Conservation (phyloP, 1,140 invertebrate genomes). For the Augochlora pura region DNA sequence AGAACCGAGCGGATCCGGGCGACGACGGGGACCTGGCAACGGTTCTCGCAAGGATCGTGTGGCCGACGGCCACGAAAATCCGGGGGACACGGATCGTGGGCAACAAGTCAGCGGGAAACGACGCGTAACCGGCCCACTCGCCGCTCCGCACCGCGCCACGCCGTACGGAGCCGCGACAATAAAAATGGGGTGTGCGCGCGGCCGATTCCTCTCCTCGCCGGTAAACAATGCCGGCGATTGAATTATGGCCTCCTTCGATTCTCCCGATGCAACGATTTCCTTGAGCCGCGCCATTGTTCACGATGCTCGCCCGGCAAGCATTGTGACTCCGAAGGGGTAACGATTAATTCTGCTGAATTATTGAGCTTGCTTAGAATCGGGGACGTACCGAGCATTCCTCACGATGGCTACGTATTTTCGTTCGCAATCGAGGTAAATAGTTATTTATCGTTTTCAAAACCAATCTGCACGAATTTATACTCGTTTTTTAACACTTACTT, state of each 20-base stretch:
- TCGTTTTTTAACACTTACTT: too few relatives aligned
- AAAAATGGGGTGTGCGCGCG: conserved; percentile 47
- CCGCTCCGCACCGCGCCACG: too few relatives aligned
- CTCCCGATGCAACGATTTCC: conserved; percentile 23
- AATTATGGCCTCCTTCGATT: conserved; percentile 38
- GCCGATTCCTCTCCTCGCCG: conserved; percentile 7
- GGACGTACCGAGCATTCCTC: too few relatives aligned
- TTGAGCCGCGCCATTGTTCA: neutral
- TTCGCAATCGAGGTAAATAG: too few relatives aligned
- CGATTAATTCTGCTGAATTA: too few relatives aligned
- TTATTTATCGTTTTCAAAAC: too few relatives aligned
- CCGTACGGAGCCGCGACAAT: conserved; percentile 55
- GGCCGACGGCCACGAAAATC: conserved; percentile 30
- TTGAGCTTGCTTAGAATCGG: too few relatives aligned
- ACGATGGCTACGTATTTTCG: too few relatives aligned
- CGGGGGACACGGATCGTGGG: conserved; percentile 63
- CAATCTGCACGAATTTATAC: too few relatives aligned
- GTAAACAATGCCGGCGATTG: conserved; percentile 40
- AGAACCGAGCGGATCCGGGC: conserved; percentile 52
- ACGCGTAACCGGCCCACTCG: conserved; percentile 56
- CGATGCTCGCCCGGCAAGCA: too few relatives aligned
- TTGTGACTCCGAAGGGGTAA: too few relatives aligned
- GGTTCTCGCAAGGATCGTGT: conserved; percentile 3
- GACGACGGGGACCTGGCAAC: conserved; percentile 43
- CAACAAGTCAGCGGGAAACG: conserved; percentile 69